Percentiles rank a stretch among this genome's conserved stretches.
Evolutionary conservation across 2,888 invertebrate genomes (phyloP).

Genomic region (Himalopsyche kuldschensis): DNA sequence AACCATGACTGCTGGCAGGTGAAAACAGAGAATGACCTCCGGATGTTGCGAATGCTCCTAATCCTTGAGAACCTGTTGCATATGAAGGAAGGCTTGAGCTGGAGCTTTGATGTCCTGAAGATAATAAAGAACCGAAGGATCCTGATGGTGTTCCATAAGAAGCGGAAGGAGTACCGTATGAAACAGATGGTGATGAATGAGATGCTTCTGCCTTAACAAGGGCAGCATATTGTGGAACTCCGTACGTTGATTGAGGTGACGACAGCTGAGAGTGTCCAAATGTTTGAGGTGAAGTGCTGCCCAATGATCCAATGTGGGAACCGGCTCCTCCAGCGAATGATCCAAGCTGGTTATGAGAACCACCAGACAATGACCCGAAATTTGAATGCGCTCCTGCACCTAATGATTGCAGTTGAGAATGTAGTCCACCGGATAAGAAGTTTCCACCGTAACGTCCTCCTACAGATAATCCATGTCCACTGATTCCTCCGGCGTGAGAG

Average conservation of each 20-base stretch:
- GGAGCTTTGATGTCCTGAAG: constrained; percentile 43
- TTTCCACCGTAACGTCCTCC: background rate
- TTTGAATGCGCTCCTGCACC: constrained; percentile 9
- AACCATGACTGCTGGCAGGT: constrained; percentile 49
- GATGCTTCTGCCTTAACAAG: constrained; percentile 50
- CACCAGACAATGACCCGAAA: constrained; percentile 13
- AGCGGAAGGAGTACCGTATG: constrained; percentile 45
- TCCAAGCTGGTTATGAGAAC: background rate
- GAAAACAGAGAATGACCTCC: constrained; percentile 37
- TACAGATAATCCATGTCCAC: constrained; percentile 6
- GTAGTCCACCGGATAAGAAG: background rate
- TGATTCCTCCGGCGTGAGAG: background rate
- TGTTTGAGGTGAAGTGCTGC: constrained; percentile 21
- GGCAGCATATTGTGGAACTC: constrained; percentile 50
- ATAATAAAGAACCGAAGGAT: constrained; percentile 45
- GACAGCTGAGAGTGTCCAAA: constrained; percentile 47
- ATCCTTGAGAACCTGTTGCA: constrained; percentile 52
- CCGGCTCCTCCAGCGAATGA: background rate
- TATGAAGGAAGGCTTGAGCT: constrained; percentile 49
- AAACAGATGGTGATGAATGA: constrained; percentile 43
- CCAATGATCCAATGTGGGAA: background rate
- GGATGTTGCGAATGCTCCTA: constrained; percentile 48
- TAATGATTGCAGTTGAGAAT: background rate
- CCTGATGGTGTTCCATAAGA: constrained; percentile 47
- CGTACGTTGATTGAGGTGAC: constrained; percentile 47